Percentiles rank a stretch among this genome's conserved stretches.
Evolutionary conservation across 2,888 invertebrate species (phyloP).

Genomic region (Tillus elongatus): DNA sequence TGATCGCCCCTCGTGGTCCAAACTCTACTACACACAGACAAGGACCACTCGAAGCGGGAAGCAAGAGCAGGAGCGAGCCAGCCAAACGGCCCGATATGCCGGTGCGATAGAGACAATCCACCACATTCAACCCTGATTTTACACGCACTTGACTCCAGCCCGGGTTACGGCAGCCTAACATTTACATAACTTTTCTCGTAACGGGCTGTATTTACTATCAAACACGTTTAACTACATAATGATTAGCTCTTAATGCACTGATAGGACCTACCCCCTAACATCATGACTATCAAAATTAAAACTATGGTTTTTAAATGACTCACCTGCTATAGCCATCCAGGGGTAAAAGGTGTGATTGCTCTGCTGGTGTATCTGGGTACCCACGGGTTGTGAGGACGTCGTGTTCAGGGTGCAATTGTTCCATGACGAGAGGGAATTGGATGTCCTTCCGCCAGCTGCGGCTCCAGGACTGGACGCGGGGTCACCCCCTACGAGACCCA

Average conservation of each 20-base stretch:
- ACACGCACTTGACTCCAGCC: slow-evolving; percentile 50
- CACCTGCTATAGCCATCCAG: slow-evolving; percentile 98
- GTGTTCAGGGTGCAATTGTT: slow-evolving; percentile 82
- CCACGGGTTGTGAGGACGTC: slow-evolving; percentile 65
- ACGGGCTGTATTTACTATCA: slow-evolving; percentile 23
- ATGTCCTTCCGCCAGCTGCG: slow-evolving; percentile 46
- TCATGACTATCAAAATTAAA: too few relatives aligned
- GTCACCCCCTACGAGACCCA: slow-evolving; percentile 66
- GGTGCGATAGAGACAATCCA: slow-evolving; percentile 34
- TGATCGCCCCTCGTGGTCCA: slow-evolving; percentile 39
- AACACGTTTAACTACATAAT: slow-evolving; percentile 10
- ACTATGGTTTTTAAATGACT: slow-evolving; percentile 39
- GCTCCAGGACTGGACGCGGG: slow-evolving; percentile 67
- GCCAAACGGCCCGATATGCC: too few relatives aligned
- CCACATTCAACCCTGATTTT: slow-evolving; percentile 46
- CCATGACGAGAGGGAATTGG: slow-evolving; percentile 64
- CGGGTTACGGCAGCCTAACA: slow-evolving; percentile 23
- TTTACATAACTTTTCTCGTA: slow-evolving; percentile 35
- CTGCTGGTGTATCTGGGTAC: slow-evolving; percentile 82
- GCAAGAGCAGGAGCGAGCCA: slow-evolving; percentile 8
- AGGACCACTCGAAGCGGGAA: slow-evolving; percentile 21
- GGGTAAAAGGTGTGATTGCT: slow-evolving; percentile 93
- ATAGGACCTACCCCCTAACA: too few relatives aligned
- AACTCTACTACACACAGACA: too few relatives aligned
- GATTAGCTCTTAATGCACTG: slow-evolving; percentile 4